Base-by-base conservation (phyloP, 2,888 invertebrate genomes). In the Trachelus stipa region DNA sequence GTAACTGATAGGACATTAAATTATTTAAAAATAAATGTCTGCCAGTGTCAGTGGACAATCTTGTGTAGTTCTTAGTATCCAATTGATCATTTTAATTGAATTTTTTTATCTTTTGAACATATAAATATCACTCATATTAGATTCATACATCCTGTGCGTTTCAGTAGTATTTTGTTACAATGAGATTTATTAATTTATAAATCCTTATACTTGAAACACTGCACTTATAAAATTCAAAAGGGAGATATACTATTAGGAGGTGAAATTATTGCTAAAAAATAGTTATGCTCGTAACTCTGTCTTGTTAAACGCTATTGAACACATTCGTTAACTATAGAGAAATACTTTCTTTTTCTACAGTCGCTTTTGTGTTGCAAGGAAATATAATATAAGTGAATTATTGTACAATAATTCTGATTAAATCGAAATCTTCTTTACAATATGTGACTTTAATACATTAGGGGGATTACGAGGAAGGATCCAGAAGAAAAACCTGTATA, bases 11-110 rank as follows among this genome's bases (percentile, higher is more conserved):
- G 78, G 76, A 73, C 78, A 75, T 30, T 82, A 81, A 83, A 75
- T 83, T 81, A 81, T 83, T 82, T 79, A 80, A 76, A 80, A 80
- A 76, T 74, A 75, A 81, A 80, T 76, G 33, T 80, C 75, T 80
- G 78, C 73, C 15, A 15, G 12, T 71, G 30, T 23, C 71, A 15
- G 33, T 71, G 33, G 56, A 56, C 23, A 56, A 56, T 56, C 23
- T 56, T 56, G 56, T 56, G 56, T 23, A 56, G 56, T 56, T 56
- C 23, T 71, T 71, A 71, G 31, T 71, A 34, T 71, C 31, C 71
- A 71, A 9, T 9, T 56, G 23, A 56, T 56, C 56, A 23, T 56
- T 23, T 56, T 56, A 56, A 1, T 56, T 23, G 56, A 56, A 23
- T 15, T 56, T 56, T 56, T 56, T 56, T 56, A 56, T 56, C 56